These are phyloP conservation scores for Dasyornis broadbenti DNA, from an alignment of 2,113 vertebrate genomes.

Conservation along the genomic window DNA sequence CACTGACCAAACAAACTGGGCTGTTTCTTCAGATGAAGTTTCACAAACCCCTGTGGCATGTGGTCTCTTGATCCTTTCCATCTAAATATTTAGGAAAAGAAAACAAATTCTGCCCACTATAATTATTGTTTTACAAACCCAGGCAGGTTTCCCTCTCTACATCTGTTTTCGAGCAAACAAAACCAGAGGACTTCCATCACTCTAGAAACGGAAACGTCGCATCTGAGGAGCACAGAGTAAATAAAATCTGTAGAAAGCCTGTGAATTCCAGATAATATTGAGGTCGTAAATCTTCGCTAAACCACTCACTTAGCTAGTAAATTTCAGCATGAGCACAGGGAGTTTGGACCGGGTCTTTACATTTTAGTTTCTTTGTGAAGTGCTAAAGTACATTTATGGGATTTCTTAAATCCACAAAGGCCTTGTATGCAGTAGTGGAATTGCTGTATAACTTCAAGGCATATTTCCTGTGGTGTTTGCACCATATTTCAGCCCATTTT, in stretches of 20 bases:
- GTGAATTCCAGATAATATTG: background rate
- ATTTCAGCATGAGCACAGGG: background rate
- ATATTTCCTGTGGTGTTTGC: background rate
- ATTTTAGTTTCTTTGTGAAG: background rate
- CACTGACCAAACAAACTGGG: background rate
- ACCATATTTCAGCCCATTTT: background rate
- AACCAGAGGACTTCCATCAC: background rate
- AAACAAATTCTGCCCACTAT: background rate
- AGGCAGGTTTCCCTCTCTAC: background rate
- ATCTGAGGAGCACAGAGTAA: background rate
- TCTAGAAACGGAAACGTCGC: background rate
- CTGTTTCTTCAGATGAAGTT: background rate
- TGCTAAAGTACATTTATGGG: background rate
- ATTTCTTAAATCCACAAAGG: background rate
- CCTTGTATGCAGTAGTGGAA: background rate
- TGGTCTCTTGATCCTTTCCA: background rate
- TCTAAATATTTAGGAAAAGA: background rate
- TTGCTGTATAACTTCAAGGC: background rate
- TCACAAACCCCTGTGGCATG: rapidly evolving
- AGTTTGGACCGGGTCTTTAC: background rate
- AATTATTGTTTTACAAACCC: background rate
- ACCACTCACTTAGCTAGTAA: background rate
- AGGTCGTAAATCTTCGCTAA: slow-evolving; percentile 26
- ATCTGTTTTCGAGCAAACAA: background rate
- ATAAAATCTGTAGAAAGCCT: background rate